These are phyloP conservation scores for Lasius fuliginosus DNA, from an alignment of 2,888 invertebrate species.

Conservation along the genomic window DNA sequence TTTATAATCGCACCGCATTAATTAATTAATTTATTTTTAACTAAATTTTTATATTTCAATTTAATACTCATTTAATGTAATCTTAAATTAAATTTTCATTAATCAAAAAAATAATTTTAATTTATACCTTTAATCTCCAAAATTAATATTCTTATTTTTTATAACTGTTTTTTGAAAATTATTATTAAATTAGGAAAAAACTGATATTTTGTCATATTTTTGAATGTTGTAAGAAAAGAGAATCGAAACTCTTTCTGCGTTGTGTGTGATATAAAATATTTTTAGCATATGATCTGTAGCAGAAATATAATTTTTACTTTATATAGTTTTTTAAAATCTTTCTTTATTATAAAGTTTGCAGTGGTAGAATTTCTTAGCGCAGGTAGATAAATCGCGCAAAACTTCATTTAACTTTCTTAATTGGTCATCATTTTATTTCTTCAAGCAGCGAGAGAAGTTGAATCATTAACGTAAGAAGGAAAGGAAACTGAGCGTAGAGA, in stretches of 20 bases:
- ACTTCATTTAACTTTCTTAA: conserved; percentile 52
- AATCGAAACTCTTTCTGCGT: neutral
- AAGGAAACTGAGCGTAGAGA: conserved; percentile 11
- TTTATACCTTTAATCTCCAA: too few species aligned
- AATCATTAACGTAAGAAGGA: conserved; percentile 41
- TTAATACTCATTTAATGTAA: too few species aligned
- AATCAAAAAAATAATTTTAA: too few species aligned
- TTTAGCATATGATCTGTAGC: neutral
- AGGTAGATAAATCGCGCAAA: conserved; percentile 22
- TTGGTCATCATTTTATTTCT: conserved; percentile 42
- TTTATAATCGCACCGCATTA: neutral
- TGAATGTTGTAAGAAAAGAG: neutral
- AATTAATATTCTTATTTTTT: too few species aligned
- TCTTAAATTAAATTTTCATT: too few species aligned
- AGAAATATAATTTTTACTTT: neutral
- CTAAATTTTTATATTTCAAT: too few species aligned
- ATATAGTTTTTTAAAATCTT: neutral
- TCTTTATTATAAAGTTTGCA: conserved; percentile 18
- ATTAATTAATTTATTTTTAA: too few species aligned
- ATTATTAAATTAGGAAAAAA: neutral
- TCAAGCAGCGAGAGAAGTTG: conserved; percentile 37
- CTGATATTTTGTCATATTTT: neutral
- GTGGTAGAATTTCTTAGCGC: neutral
- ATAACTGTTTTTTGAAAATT: too few species aligned
- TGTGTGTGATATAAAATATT: neutral